Evolutionary conservation across 2,888 invertebrate species (phyloP), one percentile per base, ranked within the genome.

Genomic region (Reticulitermes lucifugus): DNA sequence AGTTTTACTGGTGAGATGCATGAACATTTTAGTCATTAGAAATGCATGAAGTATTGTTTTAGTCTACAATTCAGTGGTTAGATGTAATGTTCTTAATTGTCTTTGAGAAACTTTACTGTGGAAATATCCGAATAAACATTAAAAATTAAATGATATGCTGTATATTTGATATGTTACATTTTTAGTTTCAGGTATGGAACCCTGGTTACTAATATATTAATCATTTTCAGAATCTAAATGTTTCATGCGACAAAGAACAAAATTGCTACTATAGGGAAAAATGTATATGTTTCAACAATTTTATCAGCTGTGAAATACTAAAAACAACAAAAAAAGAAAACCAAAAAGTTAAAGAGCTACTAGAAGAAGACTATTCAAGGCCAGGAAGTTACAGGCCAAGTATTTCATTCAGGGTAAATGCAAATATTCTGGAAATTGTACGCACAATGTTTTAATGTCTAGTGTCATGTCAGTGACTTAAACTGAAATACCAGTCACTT

Each of bases 371-470:
- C 10, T 71, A 41, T 41, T 41, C 73, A 14, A 51, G 41, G n/a
- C 14, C n/a, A 77, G n/a, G 41, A 21, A 77, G 77, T 77, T 25
- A 41, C 5, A 43, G 9, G 7, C 77, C 43, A 77, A 77, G n/a
- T n/a, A 77, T 77, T 77, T 46, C 46, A 77, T 77, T n/a, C 46
- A 77, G 21, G 21, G 43, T 77, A 46, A 77, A 77, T n/a, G 12
- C 18, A 77, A 41, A 18, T 51, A 41, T n/a, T 77, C 77, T 77
- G 77, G 51, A 46, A 6, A 46, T 4, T 46, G 77, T 73, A 77
- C 5, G 51, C n/a, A 77, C 46, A 77, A 5, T 46, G 46, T n/a
- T 73, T 77, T 65, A n/a, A n/a, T 65, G 65, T n/a, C 25, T 25
- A 65, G 65, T 5, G 25, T n/a, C 25, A 21, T 65, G 55, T 46